These are phyloP conservation scores for Delichon dasypus DNA, from an alignment of 2,797 vertebrate genomes.

Conservation along the genomic window DNA sequence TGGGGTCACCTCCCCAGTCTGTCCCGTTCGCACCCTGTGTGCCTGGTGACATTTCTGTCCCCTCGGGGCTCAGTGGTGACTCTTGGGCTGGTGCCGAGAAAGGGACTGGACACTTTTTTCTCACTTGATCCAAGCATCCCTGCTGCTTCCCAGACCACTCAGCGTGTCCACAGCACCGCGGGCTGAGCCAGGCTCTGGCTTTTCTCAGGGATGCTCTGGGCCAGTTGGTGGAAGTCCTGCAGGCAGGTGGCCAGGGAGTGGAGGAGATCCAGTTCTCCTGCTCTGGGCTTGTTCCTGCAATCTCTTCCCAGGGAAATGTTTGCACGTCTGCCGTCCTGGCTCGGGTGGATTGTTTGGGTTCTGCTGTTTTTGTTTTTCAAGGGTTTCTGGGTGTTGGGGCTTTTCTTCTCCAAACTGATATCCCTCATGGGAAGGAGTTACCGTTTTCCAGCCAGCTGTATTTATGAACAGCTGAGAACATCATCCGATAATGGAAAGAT, in stretches of 20 bases:
- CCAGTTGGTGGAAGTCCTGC: conserved; percentile 48
- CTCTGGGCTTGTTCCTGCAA: background rate
- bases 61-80: rapidly evolving
- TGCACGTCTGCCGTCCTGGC: conserved; percentile 41
- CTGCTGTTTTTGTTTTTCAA: conserved; percentile 57
- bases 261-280: conserved; percentile 23
- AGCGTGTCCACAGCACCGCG: rapidly evolving
- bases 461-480: conserved; percentile 14
- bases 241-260: conserved; percentile 34
- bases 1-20: rapidly evolving
- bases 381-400: conserved; percentile 61
- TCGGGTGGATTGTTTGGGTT: conserved; percentile 38
- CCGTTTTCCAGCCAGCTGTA: conserved; percentile 37
- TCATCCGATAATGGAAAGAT: conserved; percentile 21
- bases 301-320: conserved; percentile 23
- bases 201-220: background rate
- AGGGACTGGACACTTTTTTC: rapidly evolving
- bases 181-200: conserved; percentile 19
- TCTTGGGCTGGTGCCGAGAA: background rate
- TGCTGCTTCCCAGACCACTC: background rate
- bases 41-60: background rate
- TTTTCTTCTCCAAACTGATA: conserved; percentile 11
- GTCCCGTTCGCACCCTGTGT: background rate
- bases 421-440: conserved; percentile 44
- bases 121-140: rapidly evolving